Conservation (phyloP, 2,797 vertebrate genomes). For the Gallinago nigripennis region DNA sequence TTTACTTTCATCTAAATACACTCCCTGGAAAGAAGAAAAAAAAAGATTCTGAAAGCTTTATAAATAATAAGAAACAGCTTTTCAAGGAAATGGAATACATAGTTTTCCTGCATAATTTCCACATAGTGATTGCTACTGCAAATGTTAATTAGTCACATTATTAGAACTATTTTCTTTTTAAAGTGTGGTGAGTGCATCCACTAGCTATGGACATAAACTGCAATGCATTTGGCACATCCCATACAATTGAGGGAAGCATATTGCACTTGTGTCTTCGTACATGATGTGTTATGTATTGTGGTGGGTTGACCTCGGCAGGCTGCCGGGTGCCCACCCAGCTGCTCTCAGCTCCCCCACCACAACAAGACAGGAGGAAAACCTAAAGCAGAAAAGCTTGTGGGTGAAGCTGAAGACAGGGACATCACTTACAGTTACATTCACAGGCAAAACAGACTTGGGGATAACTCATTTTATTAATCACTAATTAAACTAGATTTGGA, state of each 20-base stretch:
- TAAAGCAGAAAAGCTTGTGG: background rate
- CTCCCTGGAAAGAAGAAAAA: background rate
- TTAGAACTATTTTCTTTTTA: background rate
- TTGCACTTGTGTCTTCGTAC: fast-evolving
- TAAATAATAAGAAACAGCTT: background rate
- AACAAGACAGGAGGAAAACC: fast-evolving
- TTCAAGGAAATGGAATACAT: background rate
- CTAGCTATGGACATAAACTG: background rate
- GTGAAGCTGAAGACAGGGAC: background rate
- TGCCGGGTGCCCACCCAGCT: background rate
- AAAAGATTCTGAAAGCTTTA: background rate
- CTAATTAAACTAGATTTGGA: too few relatives aligned
- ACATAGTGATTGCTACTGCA: background rate
- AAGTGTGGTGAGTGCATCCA: background rate
- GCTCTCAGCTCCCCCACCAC: background rate
- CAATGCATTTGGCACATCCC: background rate
- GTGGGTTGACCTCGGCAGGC: background rate
- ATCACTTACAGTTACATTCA: background rate
- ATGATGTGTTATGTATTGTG: fast-evolving
- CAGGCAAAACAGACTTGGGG: background rate
- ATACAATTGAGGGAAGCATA: background rate
- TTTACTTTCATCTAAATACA: background rate
- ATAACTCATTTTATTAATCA: background rate
- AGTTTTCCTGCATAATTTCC: background rate
- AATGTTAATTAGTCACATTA: background rate